Percentiles rank a stretch among this genome's conserved stretches.
Evolutionary conservation across 2,888 invertebrate genomes (phyloP).

Genomic region (Ophion slaviceki): DNA sequence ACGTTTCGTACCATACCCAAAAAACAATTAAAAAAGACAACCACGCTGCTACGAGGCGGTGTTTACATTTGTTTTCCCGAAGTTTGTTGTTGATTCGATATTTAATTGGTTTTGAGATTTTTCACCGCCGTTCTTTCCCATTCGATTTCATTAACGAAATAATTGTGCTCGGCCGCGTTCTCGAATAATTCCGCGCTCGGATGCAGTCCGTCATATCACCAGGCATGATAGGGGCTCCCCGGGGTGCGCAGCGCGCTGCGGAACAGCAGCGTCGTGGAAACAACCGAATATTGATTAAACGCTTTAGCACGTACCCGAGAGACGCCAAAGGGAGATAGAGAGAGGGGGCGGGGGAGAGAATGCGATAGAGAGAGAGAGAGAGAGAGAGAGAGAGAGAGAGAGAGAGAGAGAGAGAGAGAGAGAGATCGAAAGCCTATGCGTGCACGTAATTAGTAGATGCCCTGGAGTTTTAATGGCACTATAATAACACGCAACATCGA

Average conservation of each 20-base stretch:
- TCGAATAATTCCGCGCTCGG: slow-evolving; percentile 29
- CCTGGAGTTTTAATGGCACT: slow-evolving; percentile 80
- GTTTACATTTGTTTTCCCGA: not conserved
- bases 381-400: slow-evolving; percentile 45
- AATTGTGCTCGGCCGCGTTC: slow-evolving; percentile 10
- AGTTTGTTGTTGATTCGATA: not conserved
- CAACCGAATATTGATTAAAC: slow-evolving; percentile 80
- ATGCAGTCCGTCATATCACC: slow-evolving; percentile 31
- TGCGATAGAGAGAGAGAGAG: slow-evolving; percentile 42
- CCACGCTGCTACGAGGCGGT: not conserved
- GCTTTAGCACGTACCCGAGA: slow-evolving; percentile 65
- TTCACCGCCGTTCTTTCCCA: not conserved
- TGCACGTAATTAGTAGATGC: slow-evolving; percentile 81
- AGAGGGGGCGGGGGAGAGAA: slow-evolving; percentile 36
- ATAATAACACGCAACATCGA: slow-evolving; percentile 81
- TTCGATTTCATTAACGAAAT: not conserved
- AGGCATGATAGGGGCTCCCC: slow-evolving; percentile 34
- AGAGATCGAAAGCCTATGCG: slow-evolving; percentile 69
- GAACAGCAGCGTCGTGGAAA: slow-evolving; percentile 68
- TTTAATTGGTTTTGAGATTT: not conserved
- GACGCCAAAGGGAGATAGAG: slow-evolving; percentile 42
- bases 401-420: slow-evolving; percentile 44
- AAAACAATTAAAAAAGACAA: not conserved
- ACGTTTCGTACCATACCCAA: not conserved
- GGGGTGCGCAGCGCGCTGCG: slow-evolving; percentile 53